Evolutionary conservation across 1,140 invertebrate species (phyloP).

Genomic region (Arctopsyche grandis): DNA sequence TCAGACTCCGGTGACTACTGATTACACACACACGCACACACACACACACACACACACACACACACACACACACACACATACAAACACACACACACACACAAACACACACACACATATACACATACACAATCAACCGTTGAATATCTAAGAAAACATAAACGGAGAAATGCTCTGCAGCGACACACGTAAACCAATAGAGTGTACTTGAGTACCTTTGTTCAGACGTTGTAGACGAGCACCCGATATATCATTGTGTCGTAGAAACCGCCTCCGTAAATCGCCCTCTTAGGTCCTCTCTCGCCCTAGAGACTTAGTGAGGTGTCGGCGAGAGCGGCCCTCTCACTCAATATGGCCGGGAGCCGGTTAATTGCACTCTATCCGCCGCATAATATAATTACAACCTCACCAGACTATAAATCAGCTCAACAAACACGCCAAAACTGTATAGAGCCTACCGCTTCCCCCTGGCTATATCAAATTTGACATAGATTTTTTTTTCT

Average conservation of each 20-base stretch:
- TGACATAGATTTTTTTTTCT: background rate
- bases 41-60: too few species aligned
- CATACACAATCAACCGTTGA: too few species aligned
- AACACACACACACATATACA: too few species aligned
- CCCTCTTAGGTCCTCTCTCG: background rate
- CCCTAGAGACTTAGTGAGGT: conserved; percentile 23
- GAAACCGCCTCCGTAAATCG: conserved; percentile 25
- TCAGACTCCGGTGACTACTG: too few species aligned
- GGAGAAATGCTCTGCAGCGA: background rate
- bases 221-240: background rate
- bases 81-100: too few species aligned
- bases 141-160: too few species aligned
- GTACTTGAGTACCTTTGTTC: too few species aligned
- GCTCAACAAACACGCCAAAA: background rate
- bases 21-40: too few species aligned
- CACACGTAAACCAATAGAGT: too few species aligned
- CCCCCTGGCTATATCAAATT: background rate
- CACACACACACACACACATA: too few species aligned
- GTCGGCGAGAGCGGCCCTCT: background rate
- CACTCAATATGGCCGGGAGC: background rate
- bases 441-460: background rate
- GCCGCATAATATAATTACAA: conserved; percentile 21
- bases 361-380: conserved; percentile 34
- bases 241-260: conserved; percentile 13
- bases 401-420: background rate